These are phyloP conservation scores for Tangara arthus DNA, from an alignment of 2,797 vertebrate genomes.

Conservation along the genomic window DNA sequence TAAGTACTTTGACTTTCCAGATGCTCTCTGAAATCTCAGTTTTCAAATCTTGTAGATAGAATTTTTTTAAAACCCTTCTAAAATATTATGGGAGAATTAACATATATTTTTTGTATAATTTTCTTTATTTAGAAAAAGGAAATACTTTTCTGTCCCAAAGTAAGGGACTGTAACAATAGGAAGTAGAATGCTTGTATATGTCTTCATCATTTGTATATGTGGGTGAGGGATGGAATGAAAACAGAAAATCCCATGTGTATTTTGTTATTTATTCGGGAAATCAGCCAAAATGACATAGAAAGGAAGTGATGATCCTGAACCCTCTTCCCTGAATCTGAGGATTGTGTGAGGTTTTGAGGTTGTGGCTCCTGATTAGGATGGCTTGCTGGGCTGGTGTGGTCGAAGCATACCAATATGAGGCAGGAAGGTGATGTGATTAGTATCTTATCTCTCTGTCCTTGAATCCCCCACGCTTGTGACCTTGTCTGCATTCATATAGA, in stretches of 20 bases:
- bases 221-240: not conserved
- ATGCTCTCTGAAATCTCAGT: not conserved
- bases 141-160: not conserved
- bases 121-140: not conserved
- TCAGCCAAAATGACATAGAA: not conserved
- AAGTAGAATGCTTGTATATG: not conserved
- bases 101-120: not conserved
- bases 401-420: not conserved
- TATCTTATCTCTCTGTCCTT: constrained; percentile 34
- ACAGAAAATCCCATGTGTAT: not conserved
- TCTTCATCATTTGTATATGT: not conserved
- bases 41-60: not conserved
- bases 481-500: not conserved
- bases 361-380: not conserved
- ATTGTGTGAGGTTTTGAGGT: not conserved
- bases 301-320: not conserved
- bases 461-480: not conserved
- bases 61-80: not conserved
- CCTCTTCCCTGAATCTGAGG: not conserved
- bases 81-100: not conserved
- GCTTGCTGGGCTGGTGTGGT: not conserved
- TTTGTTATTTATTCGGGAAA: not conserved
- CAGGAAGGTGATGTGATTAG: constrained; percentile 15
- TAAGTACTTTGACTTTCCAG: not conserved
- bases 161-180: not conserved